Base-by-base conservation (phyloP, 2,888 invertebrate species). In the Parnassius glacialis region DNA sequence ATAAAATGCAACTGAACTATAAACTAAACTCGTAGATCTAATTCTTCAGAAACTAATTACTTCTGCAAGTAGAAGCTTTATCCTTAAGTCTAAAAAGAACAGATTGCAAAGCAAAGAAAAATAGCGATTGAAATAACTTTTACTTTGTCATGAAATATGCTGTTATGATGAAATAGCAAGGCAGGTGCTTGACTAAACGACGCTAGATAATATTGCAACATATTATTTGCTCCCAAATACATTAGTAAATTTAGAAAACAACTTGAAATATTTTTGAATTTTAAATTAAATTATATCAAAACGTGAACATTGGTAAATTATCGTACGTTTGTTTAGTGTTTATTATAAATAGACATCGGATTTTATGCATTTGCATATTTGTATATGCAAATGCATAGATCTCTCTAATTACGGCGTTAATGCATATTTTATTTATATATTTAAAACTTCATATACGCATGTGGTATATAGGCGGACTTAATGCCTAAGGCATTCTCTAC, bases 11-110 rank as follows among this genome's bases (percentile, higher is more conserved):
- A 51, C 43, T 51, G 51, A 57, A 44, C 42, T 41, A 16, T 51
- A 41, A 45, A n/a, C n/a, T 13, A 56, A 60, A 56, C 45, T 44
- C 55, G 13, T 55, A n/a, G 55, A 45, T 43, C 56, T 55, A 44
- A 44, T 61, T 61, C 51, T 56, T 20, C 45, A 44, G 44, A 61
- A 56, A 61, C 55, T 60, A 51, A 60, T 60, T 55, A 60, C 55
- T 41, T 20, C 44, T 16, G 51, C 34, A 44, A 61, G 55, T 44
- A n/a, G 43, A 44, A 34, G 51, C 52, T 55, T 50, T 55, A 60
- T 56, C 52, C 44, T 50, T 13, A 13, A 16, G 13, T 16, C 13
- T 44, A 56, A 45, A 61, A 55, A 50, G 54, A 43, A 7, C 12
- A n/a, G 41, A 41, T 11, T 43, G 43, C 13, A 43, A 43, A 34